Base-by-base conservation (phyloP, 2,797 vertebrate genomes). In the Acrossocheilus wenchowensis region DNA sequence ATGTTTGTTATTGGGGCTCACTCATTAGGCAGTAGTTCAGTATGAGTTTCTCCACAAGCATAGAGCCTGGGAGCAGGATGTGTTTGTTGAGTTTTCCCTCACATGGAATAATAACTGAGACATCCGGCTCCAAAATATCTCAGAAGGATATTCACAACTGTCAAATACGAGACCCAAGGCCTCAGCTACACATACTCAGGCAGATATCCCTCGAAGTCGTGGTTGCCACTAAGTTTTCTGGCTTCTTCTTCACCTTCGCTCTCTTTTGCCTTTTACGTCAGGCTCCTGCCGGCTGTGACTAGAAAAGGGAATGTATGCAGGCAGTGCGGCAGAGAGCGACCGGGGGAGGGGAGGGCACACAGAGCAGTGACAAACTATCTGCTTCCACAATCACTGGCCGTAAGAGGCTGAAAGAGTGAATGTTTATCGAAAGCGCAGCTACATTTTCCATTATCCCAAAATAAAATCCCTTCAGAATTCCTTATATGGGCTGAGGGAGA, bases 401-500 rank as follows among this genome's bases (percentile, higher is more conserved):
- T 90, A 85, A 89, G 83, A 93, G 90, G 85, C 93, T 92, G 89
- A 91, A 92, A 90, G 92, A 93, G 91, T 88, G 91, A 93, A 93
- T 95, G 95, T 96, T 96, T 96, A 96, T 95, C 91, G 90, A 92
- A 91, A 92, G 91, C 90, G 68, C 90, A 78, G 86, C 94, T 94
- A 92, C 93, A 93, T 95, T 96, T 95, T 96, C 94, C 95, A 95
- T 92, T 91, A 93, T 95, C 93, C 94, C 90, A 90, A 92, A 94
- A 95, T 94, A 94, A 96, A 95, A 94, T 95, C 91, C 89, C 82
- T 89, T 85, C 85, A 88, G 82, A 95, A 94, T 96, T 95, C 91
- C 97, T 96, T 97, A 96, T 97, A 97, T 96, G 96, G 97, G 94
- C 94, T 14, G 93, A 94, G 92, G 93, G 93, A 94, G 94, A 94